Evolutionary conservation across 2,113 vertebrate species (phyloP), one percentile per base, ranked within the genome.

Genomic region (Lepisosteus osseus): DNA sequence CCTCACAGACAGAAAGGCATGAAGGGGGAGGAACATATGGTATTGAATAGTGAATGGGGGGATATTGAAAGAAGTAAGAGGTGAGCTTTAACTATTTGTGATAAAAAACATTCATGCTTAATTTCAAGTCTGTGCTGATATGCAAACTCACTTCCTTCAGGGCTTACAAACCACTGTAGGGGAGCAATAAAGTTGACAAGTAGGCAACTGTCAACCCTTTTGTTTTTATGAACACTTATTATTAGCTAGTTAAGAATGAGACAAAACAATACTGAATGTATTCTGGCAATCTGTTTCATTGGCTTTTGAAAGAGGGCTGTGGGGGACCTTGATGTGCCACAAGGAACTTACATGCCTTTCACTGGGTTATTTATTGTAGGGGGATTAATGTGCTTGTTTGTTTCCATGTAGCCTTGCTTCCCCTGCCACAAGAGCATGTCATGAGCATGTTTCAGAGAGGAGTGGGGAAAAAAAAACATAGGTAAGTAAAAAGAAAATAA

Each of bases 121-220:
- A 59, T 59, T 12, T 59, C 4, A n/a, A 13, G 12, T 59, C 81
- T 86, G 86, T 86, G 83, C 78, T 17, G 76, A 78, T 78, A 70
- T 78, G 80, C 79, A 85, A 80, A 82, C 82, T 83, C 71, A 80
- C 84, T 84, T 79, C 82, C 83, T 80, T 55, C 75, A 72, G 75
- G 83, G 79, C 73, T 82, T 79, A 86, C 82, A 85, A 84, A 86
- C 85, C 80, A 83, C 83, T 85, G 81, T 76, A 72, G 67, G 76
- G 73, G 72, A 66, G 59, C 29, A 15, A 40, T 40, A 71, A 43
- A 66, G 17, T 47, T 3, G 12, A 15, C 43, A 14, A 4, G 47
- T 40, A 56, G 41, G 55, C 43, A n/a, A 42, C 29, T 7, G 55
- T n/a, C 14, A 70, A 40, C 57, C 57, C 17, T 55, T 29, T 54